Evolutionary conservation across 2,113 vertebrate species (phyloP).

Genomic region (Lota lota): DNA sequence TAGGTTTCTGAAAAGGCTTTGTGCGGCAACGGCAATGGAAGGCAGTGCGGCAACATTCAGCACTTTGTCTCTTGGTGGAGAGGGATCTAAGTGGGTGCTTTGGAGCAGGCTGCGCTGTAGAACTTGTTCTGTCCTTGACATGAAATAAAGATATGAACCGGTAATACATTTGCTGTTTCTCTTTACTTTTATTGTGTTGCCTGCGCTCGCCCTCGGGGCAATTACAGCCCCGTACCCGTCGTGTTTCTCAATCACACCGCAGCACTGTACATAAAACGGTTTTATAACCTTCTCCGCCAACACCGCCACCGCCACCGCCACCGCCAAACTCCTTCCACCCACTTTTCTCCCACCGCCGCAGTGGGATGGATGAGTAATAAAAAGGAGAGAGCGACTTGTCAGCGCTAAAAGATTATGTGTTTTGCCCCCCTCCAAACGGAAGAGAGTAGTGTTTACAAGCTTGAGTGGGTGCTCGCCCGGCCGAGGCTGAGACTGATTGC

Average conservation of each 20-base stretch:
- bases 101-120: conserved; percentile 3
- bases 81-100: conserved; percentile 45
- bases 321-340: neutral
- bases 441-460: conserved; percentile 79
- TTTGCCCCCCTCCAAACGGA: conserved; percentile 65
- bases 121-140: conserved; percentile 65
- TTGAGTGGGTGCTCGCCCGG: conserved; percentile 73
- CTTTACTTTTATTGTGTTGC: conserved; percentile 23
- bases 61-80: conserved; percentile 48
- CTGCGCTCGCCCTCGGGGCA: conserved; percentile 50
- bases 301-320: conserved; percentile 5
- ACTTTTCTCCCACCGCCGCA: conserved; percentile 21
- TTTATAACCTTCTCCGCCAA: conserved; percentile 48
- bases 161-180: conserved; percentile 68
- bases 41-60: conserved; percentile 56
- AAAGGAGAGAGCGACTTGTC: conserved; percentile 66
- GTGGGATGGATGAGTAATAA: conserved; percentile 70
- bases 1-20: conserved; percentile 60
- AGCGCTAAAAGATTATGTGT: conserved; percentile 76
- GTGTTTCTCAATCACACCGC: conserved; percentile 69
- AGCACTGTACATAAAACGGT: conserved; percentile 56
- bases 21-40: conserved; percentile 48
- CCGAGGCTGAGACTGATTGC: conserved; percentile 77
- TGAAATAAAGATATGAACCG: conserved; percentile 65
- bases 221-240: conserved; percentile 59